These are phyloP conservation scores for Aphis craccivora DNA, from an alignment of 1,140 invertebrate species.

Conservation along the genomic window DNA sequence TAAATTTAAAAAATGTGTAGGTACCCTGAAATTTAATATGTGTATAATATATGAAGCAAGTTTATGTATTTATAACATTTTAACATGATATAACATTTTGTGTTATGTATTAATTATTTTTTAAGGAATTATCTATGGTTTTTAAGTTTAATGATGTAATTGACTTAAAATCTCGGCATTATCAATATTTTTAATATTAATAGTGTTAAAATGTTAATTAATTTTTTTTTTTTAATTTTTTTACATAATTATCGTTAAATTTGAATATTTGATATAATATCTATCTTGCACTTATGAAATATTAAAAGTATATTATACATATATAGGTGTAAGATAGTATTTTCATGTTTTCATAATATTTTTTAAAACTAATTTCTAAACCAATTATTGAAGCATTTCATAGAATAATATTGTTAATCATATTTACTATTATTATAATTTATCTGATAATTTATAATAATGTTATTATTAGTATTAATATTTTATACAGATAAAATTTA, in stretches of 20 bases:
- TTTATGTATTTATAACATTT: slow-evolving; percentile 10
- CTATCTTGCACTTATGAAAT: neutral
- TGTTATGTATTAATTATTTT: slow-evolving; percentile 32
- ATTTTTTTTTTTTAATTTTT: neutral
- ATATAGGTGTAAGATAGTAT: neutral
- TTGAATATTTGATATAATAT: neutral
- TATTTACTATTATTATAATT: slow-evolving; percentile 48
- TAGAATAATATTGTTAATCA: slow-evolving; percentile 25
- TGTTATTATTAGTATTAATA: slow-evolving; percentile 40
- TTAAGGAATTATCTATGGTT: neutral
- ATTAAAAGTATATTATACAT: neutral
- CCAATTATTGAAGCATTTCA: neutral
- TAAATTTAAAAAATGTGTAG: neutral
- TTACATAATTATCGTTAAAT: slow-evolving; percentile 38
- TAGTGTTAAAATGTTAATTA: neutral
- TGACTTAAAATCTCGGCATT: neutral
- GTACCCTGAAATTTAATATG: neutral
- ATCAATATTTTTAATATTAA: neutral
- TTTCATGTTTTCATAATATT: neutral
- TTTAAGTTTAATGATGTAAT: neutral
- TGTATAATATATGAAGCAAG: neutral
- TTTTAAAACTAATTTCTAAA: neutral
- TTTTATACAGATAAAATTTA: slow-evolving; percentile 17
- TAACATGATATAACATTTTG: neutral
- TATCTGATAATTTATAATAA: slow-evolving; percentile 32